phyloP scores from a whole-genome alignment of 2,888 invertebrate genomes.

The Punctoribates punctum region DNA sequence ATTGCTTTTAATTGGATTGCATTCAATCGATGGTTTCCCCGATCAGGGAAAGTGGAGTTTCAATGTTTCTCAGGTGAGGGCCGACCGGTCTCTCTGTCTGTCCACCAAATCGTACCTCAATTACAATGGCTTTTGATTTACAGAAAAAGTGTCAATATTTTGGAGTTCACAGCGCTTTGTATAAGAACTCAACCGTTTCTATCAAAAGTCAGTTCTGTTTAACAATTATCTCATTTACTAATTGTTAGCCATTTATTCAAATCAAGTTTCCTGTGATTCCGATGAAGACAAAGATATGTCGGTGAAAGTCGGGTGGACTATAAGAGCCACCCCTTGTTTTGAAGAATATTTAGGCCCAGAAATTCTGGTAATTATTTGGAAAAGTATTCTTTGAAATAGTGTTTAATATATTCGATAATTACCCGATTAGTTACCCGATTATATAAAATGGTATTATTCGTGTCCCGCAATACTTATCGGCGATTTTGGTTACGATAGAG shows the following conservation, averaged over 20 bases:
- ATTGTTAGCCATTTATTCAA: neutral
- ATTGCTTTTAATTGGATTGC: neutral
- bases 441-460: conserved; percentile 44
- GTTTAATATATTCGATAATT: no score
- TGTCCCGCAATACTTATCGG: conserved; percentile 43
- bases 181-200: conserved; percentile 45
- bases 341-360: conserved; percentile 48
- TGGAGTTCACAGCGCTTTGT: conserved; percentile 47
- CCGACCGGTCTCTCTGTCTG: neutral
- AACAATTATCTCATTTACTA: neutral
- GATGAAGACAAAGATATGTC: conserved; percentile 28
- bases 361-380: conserved; percentile 46
- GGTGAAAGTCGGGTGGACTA: conserved; percentile 46
- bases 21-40: conserved; percentile 41
- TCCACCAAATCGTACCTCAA: no score
- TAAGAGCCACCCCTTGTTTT: conserved; percentile 48
- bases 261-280: conserved; percentile 47
- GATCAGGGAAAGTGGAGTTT: conserved; percentile 48
- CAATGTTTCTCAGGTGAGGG: conserved; percentile 42
- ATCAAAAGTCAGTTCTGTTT: conserved; percentile 44
- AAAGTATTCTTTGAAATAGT: no score
- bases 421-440: conserved; percentile 45
- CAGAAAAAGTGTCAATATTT: conserved; percentile 45
- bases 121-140: neutral
- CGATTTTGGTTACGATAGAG: conserved; percentile 43